These are phyloP conservation scores for Syrphus vitripennis DNA, from an alignment of 2,888 invertebrate species.

Conservation along the genomic window DNA sequence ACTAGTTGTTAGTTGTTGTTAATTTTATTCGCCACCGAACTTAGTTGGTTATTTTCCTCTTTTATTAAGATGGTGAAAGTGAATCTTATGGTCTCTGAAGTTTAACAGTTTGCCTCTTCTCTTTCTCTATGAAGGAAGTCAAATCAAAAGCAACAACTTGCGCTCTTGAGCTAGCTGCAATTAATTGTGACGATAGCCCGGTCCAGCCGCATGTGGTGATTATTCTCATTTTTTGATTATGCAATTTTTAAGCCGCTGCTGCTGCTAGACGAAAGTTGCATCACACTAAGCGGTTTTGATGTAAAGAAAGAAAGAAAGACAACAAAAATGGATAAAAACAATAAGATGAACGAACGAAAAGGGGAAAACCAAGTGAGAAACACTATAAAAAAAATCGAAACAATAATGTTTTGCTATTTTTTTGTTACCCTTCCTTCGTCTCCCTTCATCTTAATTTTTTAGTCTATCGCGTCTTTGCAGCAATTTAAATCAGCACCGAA, in stretches of 20 bases:
- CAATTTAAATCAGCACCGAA: slow-evolving; percentile 40
- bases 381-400: not conserved
- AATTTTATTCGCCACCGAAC: not conserved
- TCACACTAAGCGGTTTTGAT: slow-evolving; percentile 32
- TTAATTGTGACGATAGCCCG: slow-evolving; percentile 66
- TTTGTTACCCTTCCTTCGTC: not conserved
- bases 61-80: slow-evolving; percentile 43
- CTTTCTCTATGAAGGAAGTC: slow-evolving; percentile 39
- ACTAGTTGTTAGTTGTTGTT: not conserved
- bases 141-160: slow-evolving; percentile 12
- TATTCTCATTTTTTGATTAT: slow-evolving; percentile 65
- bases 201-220: slow-evolving; percentile 19
- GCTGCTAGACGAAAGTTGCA: slow-evolving; percentile 26
- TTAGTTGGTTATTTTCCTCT: slow-evolving; percentile 23
- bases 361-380: not conserved
- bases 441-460: not conserved
- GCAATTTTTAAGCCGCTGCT: slow-evolving; percentile 37
- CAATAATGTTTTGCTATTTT: not conserved
- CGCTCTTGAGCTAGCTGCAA: slow-evolving; percentile 48
- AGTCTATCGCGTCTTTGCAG: not conserved
- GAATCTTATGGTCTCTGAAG: slow-evolving; percentile 4
- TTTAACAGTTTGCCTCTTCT: not conserved
- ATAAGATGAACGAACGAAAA: slow-evolving; percentile 8
- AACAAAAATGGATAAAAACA: not conserved
- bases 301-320: not conserved